Evolutionary conservation across 2,888 invertebrate species (phyloP).

Genomic region (Ennomos erosarius): DNA sequence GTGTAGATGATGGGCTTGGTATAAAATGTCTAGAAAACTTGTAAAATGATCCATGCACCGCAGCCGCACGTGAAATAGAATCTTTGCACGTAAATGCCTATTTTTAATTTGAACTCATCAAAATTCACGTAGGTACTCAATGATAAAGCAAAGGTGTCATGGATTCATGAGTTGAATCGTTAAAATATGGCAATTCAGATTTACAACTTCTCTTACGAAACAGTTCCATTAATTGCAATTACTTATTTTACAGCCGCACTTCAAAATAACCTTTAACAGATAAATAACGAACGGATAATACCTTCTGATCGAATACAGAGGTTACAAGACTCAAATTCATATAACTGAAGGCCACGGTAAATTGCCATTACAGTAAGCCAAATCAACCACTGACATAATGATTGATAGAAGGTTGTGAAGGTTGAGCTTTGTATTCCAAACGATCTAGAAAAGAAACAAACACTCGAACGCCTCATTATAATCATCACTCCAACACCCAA

Average conservation of each 20-base stretch:
- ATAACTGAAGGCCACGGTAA: constrained; percentile 23
- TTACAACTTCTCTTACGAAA: constrained; percentile 11
- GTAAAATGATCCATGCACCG: too few relatives aligned
- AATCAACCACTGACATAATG: constrained; percentile 23
- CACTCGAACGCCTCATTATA: too few relatives aligned
- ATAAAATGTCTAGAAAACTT: too few relatives aligned
- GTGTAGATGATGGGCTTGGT: too few relatives aligned
- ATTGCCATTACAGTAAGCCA: constrained; percentile 25
- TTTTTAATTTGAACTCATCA: too few relatives aligned
- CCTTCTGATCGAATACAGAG: constrained; percentile 23
- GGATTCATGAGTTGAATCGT: background rate
- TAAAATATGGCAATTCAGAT: constrained; percentile 8
- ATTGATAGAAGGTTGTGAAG: constrained; percentile 8
- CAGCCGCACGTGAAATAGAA: too few relatives aligned
- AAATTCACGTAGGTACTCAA: too few relatives aligned
- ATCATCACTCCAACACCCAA: too few relatives aligned
- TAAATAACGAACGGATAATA: constrained; percentile 12
- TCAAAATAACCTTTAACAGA: constrained; percentile 5
- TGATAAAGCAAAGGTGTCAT: too few relatives aligned
- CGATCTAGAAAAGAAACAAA: too few relatives aligned
- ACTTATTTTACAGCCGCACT: constrained; percentile 20
- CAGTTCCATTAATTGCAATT: constrained; percentile 12
- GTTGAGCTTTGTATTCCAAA: too few relatives aligned
- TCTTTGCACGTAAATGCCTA: too few relatives aligned
- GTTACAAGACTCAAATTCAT: constrained; percentile 6